Conservation (phyloP, 2,113 vertebrate species). For the Gnathonemus echidnorhynchus region DNA sequence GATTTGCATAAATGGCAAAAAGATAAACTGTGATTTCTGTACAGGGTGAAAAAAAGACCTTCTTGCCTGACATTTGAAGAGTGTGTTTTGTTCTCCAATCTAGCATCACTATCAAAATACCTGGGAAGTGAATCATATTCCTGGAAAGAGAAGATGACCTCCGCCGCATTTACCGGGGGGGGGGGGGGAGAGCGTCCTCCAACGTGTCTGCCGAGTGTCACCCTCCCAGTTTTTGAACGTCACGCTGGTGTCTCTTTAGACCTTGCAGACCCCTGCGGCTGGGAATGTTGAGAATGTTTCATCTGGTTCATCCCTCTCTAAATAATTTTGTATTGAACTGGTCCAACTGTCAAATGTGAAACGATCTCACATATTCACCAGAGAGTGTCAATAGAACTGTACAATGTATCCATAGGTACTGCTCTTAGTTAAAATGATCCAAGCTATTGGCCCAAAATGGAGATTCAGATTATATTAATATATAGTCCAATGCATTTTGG, state of each 20-base stretch:
- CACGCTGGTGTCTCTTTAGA: conserved; percentile 2
- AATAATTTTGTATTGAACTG: neutral
- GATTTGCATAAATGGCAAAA: neutral
- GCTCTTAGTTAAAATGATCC: neutral
- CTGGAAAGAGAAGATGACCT: conserved; percentile 22
- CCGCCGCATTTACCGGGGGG: conserved; percentile 5
- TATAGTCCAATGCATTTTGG: neutral
- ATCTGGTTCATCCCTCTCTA: neutral
- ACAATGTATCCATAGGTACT: neutral
- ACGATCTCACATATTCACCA: neutral
- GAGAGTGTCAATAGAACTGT: neutral
- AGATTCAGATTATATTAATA: neutral
- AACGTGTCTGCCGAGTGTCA: conserved; percentile 25
- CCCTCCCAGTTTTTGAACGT: neutral
- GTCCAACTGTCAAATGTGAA: neutral
- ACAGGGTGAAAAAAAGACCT: conserved; percentile 21
- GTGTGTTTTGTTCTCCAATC: neutral
- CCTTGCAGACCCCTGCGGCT: neutral
- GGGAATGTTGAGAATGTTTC: neutral
- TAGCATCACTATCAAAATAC: conserved; percentile 23
- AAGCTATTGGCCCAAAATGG: neutral
- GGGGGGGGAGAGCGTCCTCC: neutral
- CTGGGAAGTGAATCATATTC: conserved; percentile 23
- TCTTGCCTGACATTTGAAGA: neutral
- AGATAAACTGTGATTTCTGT: conserved; percentile 28